Base-by-base conservation (phyloP, 2,797 vertebrate genomes). In the Myotis daubentonii region DNA sequence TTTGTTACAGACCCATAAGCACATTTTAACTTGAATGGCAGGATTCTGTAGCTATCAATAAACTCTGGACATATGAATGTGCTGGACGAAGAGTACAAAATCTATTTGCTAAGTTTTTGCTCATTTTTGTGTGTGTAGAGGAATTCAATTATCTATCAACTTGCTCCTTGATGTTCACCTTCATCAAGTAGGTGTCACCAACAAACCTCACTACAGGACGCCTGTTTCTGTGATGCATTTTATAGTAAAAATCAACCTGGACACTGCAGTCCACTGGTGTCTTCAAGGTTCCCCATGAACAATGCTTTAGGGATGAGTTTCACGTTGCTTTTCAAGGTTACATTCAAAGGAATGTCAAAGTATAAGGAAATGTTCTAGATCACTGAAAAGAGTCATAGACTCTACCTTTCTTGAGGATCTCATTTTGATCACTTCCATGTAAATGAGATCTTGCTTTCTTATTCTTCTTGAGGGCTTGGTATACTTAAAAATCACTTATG, bases 401-500 rank as follows among this genome's bases (percentile, higher is more conserved):
- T 28, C 20, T 51, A 22, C 68, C 25, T 74, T 84, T 33, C 28
- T 30, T 57, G 12, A 82, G 6, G 57, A 36, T 55, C 5, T 87
- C 47, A 25, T 62, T 91, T 82, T 87, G 13, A 84, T 57, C 25
- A 41, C 8, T 86, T 74, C 11, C 30, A 5, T 76, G 60, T 41
- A 62, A 89, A 78, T 22, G 11, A 93, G 15, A 19, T n/a, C 28
- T 68, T 55, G 22, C 74, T 70, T 33, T 11, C 12, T 16, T 47
- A 17, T 23, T 1, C n/a, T 80, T 80, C 47, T n/a, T 28, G 15
- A 89, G 6, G 22, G 12, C 9, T 9, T 84, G 3, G 4, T 53
- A 44, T 25, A 89, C 71, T 60, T 80, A 55, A 86, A 93, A 94
- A 38, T 81, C 44, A 79, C n/a, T n/a, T 36, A 55, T 71, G 53